phyloP scores from a whole-genome alignment of 1,140 invertebrate genomes.

The Hylaeus anthracinus region DNA sequence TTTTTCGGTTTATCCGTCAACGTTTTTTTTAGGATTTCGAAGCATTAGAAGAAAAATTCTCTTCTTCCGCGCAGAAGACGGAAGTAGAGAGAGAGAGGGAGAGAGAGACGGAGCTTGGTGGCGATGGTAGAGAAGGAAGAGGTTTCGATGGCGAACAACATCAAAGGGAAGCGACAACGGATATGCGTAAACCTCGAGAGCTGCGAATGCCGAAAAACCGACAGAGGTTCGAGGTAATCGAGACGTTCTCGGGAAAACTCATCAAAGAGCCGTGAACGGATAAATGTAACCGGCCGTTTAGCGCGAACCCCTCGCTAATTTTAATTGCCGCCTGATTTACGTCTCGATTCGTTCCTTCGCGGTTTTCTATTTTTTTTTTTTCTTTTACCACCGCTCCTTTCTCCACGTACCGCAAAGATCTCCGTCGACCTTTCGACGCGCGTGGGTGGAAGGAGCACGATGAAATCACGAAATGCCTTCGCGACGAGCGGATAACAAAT shows the following conservation, averaged over 20 bases:
- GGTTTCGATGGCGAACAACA: conserved; percentile 62
- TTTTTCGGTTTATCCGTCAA: no score
- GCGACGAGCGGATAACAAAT: conserved; percentile 47
- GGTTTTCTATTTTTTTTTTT: neutral
- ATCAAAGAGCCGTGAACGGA: conserved; percentile 79
- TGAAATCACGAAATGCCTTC: conserved; percentile 43
- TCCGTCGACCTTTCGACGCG: conserved; percentile 1
- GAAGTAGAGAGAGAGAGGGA: conserved; percentile 8
- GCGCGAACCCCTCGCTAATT: conserved; percentile 78
- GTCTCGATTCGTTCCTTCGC: conserved; percentile 53
- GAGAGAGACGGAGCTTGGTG: conserved; percentile 6
- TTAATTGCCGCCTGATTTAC: conserved; percentile 79
- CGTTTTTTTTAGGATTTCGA: no score
- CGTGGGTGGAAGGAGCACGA: conserved; percentile 9
- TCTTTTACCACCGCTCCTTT: conserved; percentile 11
- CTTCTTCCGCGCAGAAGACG: neutral
- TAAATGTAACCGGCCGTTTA: conserved; percentile 80
- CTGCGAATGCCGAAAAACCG: conserved; percentile 62
- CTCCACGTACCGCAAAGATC: neutral
- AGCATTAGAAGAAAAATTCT: no score
- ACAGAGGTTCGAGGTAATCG: conserved; percentile 49
- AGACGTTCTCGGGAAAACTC: conserved; percentile 73
- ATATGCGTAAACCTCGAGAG: conserved; percentile 75
- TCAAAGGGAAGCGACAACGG: conserved; percentile 80
- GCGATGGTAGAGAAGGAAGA: conserved; percentile 43